These are phyloP conservation scores for Atlantisia rogersi DNA, from an alignment of 2,113 vertebrate species.

Conservation along the genomic window DNA sequence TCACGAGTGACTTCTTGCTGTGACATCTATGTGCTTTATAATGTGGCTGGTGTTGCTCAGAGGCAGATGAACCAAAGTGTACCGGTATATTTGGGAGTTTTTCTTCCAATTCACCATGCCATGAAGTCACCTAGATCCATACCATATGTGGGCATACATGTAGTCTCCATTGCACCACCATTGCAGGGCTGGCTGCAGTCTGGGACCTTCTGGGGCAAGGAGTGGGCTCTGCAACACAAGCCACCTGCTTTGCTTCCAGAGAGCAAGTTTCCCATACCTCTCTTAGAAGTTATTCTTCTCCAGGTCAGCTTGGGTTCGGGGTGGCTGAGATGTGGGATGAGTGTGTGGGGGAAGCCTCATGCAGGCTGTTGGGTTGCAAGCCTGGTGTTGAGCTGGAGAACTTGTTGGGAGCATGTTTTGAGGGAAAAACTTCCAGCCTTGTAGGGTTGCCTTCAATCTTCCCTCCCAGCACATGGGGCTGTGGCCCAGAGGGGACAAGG, in stretches of 20 bases:
- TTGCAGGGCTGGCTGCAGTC: background rate
- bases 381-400: background rate
- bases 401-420: background rate
- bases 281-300: background rate
- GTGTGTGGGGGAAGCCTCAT: background rate
- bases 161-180: too few relatives aligned
- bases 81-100: background rate
- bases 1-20: background rate
- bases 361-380: background rate
- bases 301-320: background rate
- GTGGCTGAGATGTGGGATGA: background rate
- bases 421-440: accelerated
- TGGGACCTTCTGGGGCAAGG: background rate
- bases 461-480: background rate
- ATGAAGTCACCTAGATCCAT: background rate
- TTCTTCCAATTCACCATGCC: background rate
- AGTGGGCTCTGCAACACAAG: background rate
- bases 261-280: background rate
- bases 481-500: accelerated
- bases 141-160: background rate
- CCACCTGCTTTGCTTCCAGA: background rate
- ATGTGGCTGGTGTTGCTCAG: accelerated
- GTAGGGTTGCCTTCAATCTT: background rate
- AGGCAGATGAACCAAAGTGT: background rate
- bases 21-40: background rate